A percentile compares a stretch with the other conserved stretches of the same genome.
Conservation (phyloP, 2,888 invertebrate species). For the Aleiodes alternator region DNA sequence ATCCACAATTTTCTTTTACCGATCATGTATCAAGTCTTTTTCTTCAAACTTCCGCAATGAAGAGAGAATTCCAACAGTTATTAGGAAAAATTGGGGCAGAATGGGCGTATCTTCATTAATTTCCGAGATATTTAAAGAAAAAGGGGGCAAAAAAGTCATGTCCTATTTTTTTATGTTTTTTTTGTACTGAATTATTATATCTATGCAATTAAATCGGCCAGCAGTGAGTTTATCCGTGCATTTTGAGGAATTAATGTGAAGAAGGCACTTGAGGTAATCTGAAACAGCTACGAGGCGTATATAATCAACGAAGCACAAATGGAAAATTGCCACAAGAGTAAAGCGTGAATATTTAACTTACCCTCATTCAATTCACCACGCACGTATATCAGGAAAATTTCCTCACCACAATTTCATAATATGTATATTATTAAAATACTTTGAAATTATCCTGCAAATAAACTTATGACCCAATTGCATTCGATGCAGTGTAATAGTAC, state of each 20-base stretch:
- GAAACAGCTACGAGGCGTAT: constrained; percentile 26
- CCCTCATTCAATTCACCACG: constrained; percentile 12
- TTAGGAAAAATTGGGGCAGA: no score
- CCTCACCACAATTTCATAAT: constrained; percentile 3
- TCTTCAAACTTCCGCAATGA: no score
- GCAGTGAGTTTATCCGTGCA: neutral
- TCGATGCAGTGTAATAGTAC: constrained; percentile 57
- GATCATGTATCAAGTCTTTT: no score
- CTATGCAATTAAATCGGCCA: constrained; percentile 11
- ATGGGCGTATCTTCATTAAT: no score
- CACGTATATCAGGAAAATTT: neutral
- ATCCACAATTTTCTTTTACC: no score
- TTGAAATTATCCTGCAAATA: constrained; percentile 31
- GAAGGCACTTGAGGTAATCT: constrained; percentile 26
- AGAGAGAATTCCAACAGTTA: no score
- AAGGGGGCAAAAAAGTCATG: no score
- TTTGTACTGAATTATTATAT: neutral
- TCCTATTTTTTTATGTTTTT: no score
- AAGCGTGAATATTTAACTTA: constrained; percentile 11
- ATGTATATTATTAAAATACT: constrained; percentile 30
- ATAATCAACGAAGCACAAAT: constrained; percentile 28
- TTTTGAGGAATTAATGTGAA: constrained; percentile 18
- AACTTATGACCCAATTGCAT: constrained; percentile 59
- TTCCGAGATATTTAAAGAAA: no score
- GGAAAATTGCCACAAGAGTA: constrained; percentile 28